Evolutionary conservation across 23 tunicate genomes (phyloP).

Genomic region (Aplidium turbinatum): DNA sequence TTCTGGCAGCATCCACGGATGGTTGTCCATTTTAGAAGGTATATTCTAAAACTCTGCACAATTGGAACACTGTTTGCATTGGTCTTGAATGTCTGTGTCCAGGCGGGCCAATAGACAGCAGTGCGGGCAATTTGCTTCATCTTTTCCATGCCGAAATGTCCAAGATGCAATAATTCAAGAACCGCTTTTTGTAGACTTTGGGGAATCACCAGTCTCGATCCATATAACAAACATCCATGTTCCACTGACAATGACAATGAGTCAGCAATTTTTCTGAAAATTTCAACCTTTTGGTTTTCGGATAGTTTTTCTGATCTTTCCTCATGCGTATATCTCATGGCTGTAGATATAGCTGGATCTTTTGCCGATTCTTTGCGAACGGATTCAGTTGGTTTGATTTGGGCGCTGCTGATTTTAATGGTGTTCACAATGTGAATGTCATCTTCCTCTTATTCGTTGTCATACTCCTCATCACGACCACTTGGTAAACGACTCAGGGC

Average conservation of each 20-base stretch:
- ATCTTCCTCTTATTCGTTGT: conserved; percentile 14
- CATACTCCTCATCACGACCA: conserved; percentile 14
- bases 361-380: conserved; percentile 17
- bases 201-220: conserved; percentile 16
- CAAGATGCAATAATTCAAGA: no score
- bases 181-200: no score
- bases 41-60: conserved; percentile 30
- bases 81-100: conserved; percentile 14
- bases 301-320: conserved; percentile 25
- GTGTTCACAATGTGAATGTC: conserved; percentile 19
- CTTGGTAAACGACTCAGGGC: conserved; percentile 29
- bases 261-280: neutral
- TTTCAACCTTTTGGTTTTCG: neutral
- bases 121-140: conserved; percentile 40
- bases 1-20: conserved; percentile 47
- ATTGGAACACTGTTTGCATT: neutral
- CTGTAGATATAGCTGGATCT: conserved; percentile 20
- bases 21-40: conserved; percentile 12
- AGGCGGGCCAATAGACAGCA: conserved; percentile 43
- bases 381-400: conserved; percentile 5
- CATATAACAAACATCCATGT: conserved; percentile 34
- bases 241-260: no score
- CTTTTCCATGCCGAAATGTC: conserved; percentile 38
- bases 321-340: conserved; percentile 15
- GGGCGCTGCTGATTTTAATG: conserved; percentile 11